Evolutionary conservation across 2,113 vertebrate species (phyloP).

Genomic region (Galemys pyrenaicus): DNA sequence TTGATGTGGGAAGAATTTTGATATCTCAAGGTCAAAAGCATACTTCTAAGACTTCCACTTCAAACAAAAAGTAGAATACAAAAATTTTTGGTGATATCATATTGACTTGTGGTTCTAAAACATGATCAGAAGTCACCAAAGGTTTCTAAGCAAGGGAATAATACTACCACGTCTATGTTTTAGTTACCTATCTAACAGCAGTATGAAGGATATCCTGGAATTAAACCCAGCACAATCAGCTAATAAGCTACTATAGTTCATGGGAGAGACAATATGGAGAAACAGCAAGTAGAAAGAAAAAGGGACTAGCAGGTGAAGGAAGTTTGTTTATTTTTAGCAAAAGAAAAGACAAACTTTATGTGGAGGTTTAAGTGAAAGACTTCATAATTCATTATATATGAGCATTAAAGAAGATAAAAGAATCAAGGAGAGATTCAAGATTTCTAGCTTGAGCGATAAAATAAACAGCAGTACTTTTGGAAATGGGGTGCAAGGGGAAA

Average conservation of each 20-base stretch:
- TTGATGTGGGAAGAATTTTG: not conserved
- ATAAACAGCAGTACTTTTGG: not conserved
- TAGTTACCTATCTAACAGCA: not conserved
- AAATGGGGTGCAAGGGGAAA: not conserved
- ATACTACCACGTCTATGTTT: not conserved
- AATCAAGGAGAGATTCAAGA: not conserved
- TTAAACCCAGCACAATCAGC: not conserved
- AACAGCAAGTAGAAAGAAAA: not conserved
- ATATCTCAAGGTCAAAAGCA: not conserved
- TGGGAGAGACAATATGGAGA: not conserved
- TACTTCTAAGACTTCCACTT: constrained; percentile 25
- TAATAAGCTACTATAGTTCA: not conserved
- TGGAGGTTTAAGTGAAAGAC: not conserved
- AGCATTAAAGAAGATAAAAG: not conserved
- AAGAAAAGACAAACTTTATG: not conserved
- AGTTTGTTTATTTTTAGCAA: too few relatives aligned
- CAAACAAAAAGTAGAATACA: not conserved
- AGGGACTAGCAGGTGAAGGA: not conserved
- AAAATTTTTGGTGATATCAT: not conserved
- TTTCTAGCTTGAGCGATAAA: not conserved
- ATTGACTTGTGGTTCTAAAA: not conserved
- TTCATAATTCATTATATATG: not conserved
- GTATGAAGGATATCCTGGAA: not conserved
- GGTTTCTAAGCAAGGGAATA: not conserved
- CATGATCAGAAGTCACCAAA: not conserved